Percentiles rank a stretch among this genome's conserved stretches.
Evolutionary conservation across 2,888 invertebrate species (phyloP).

Genomic region (Tachina lurida): DNA sequence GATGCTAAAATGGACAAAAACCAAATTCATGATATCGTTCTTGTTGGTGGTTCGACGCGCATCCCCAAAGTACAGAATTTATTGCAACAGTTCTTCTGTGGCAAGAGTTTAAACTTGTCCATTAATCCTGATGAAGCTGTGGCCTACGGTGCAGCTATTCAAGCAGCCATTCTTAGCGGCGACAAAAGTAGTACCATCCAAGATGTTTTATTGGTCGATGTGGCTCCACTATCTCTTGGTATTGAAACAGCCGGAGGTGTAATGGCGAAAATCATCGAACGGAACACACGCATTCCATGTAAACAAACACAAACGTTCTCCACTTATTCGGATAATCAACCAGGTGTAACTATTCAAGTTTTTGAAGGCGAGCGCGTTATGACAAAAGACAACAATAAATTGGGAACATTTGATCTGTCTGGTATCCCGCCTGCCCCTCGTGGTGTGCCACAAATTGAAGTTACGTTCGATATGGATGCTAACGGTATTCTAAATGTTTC

Average conservation of each 20-base stretch:
- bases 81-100: conserved; percentile 90
- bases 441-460: conserved; percentile 93
- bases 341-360: conserved; percentile 89
- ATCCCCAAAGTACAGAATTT: conserved; percentile 91
- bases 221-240: conserved; percentile 88
- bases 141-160: conserved; percentile 90
- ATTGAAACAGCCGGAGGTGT: conserved; percentile 93
- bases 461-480: conserved; percentile 92
- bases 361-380: conserved; percentile 92
- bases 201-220: conserved; percentile 88
- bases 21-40: conserved; percentile 90
- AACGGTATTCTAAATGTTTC: conserved; percentile 97
- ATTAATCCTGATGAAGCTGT: conserved; percentile 93
- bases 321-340: conserved; percentile 92
- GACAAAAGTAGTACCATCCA: conserved; percentile 89
- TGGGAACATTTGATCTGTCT: conserved; percentile 97
- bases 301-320: conserved; percentile 90
- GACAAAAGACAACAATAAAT: conserved; percentile 96
- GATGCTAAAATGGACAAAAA: conserved; percentile 91
- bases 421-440: conserved; percentile 97
- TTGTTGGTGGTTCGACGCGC: conserved; percentile 92
- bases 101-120: conserved; percentile 88
- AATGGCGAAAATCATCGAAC: conserved; percentile 89
- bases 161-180: conserved; percentile 88
- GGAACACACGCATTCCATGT: conserved; percentile 89